Conservation (phyloP, 2,888 invertebrate genomes). For the Alloplasta piceator region DNA sequence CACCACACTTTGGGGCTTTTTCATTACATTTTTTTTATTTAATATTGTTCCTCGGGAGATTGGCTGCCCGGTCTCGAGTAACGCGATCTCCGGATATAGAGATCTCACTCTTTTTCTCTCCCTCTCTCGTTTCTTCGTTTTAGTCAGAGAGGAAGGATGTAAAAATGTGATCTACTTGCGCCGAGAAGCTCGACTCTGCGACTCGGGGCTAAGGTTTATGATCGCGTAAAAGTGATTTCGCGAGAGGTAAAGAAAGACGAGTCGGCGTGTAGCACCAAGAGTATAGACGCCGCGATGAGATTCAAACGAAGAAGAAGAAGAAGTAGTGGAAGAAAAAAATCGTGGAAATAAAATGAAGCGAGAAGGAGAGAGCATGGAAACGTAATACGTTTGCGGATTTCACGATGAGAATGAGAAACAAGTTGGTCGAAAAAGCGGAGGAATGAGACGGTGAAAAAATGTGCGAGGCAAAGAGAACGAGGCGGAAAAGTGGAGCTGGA, state of each 20-base stretch:
- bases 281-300: not conserved
- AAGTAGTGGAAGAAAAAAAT: conserved; percentile 15
- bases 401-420: conserved; percentile 40
- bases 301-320: conserved; percentile 6
- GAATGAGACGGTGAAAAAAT: conserved; percentile 16
- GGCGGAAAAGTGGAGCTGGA: conserved; percentile 42
- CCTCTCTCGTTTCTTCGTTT: not conserved
- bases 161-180: conserved; percentile 60
- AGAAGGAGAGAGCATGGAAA: conserved; percentile 38
- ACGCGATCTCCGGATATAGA: conserved; percentile 56
- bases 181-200: conserved; percentile 45
- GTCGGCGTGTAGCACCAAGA: conserved; percentile 8
- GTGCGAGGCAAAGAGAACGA: conserved; percentile 6
- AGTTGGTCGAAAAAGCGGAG: conserved; percentile 40
- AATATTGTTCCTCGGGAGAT: conserved; percentile 73
- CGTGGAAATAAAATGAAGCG: conserved; percentile 4
- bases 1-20: conserved; percentile 30
- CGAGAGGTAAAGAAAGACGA: conserved; percentile 53
- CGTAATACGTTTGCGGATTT: conserved; percentile 43
- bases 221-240: conserved; percentile 66
- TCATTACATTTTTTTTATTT: conserved; percentile 63
- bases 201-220: conserved; percentile 67
- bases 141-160: conserved; percentile 21
- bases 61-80: conserved; percentile 66
- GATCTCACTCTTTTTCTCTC: conserved; percentile 11